Evolutionary conservation across 2,888 invertebrate genomes (phyloP), one percentile per base, ranked within the genome.

Genomic region (Barypeithes pellucidus): DNA sequence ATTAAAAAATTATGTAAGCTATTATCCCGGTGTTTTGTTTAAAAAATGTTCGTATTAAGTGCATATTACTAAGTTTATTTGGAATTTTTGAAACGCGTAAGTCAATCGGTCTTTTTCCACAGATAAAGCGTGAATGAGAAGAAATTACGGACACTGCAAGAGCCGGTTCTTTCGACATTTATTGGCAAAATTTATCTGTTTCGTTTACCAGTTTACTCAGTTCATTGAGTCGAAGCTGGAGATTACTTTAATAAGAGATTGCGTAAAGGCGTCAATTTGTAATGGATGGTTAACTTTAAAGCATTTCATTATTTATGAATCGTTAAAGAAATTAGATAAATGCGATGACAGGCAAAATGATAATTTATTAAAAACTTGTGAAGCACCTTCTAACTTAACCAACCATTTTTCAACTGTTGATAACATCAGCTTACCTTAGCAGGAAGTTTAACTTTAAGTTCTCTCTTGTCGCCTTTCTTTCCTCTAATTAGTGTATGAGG

Each of bases 171-270:
- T 29, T 33, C 18, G 52, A 50, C 52, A 65, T 65, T 65, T 65
- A 65, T 65, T 50, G 52, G 36, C 20, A 12, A 65, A 20, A 33
- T 65, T 65, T 65, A 65, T 52, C 65, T 65, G 50, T 65, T 65
- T 65, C 65, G 52, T 65, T 52, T 52, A 65, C 65, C 52, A 65
- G 36, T 36, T 50, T 50, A 50, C 52, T 50, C 39, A 65, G 39
- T 39, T n/a, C 36, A 52, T 65, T 65, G 50, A 65, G 50, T 65
- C n/a, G 29, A 20, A 63, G 20, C 43, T 50, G 39, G 39, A 3
- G 39, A 39, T 8, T 39, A 39, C 12, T 43, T 45, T 29, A 62
- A 62, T 62, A 20, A 22, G 1, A 43, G 12, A 20, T 43, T 8
- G 41, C 41, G 61, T 61, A 61, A 61, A 43, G 22, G 61, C n/a